A percentile compares a stretch with the other conserved stretches of the same genome.
Conservation (phyloP, 2,113 vertebrate species). For the Ochotona curzoniae region DNA sequence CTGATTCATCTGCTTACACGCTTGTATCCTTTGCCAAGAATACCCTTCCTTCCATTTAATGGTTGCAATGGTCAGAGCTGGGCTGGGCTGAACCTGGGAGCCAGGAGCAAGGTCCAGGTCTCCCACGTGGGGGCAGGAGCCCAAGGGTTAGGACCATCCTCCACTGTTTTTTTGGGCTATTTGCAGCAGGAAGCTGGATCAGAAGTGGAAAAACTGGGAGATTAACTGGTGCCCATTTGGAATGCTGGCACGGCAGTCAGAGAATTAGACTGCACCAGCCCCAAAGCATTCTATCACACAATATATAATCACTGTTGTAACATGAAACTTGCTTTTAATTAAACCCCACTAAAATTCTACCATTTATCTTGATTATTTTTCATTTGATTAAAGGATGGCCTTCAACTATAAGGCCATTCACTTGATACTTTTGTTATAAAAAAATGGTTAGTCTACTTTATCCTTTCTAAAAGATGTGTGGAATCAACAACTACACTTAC, state of each 20-base stretch:
- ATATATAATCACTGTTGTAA: neutral
- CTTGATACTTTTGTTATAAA: conserved; percentile 12
- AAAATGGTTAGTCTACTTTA: conserved; percentile 14
- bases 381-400: conserved; percentile 57
- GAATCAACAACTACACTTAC: neutral
- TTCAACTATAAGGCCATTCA: conserved; percentile 33
- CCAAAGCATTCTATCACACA: neutral
- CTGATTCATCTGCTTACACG: neutral
- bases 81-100: too few relatives aligned
- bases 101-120: too few relatives aligned
- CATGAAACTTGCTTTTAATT: conserved; percentile 23
- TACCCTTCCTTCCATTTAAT: neutral
- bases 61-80: too few relatives aligned
- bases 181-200: too few relatives aligned
- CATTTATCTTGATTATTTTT: conserved; percentile 48
- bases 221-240: too few relatives aligned
- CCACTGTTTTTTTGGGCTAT: too few relatives aligned
- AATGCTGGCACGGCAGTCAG: too few relatives aligned
- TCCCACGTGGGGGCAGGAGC: too few relatives aligned
- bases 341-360: conserved; percentile 8
- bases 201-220: too few relatives aligned
- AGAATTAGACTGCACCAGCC: too few relatives aligned
- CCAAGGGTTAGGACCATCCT: too few relatives aligned
- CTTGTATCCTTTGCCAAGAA: neutral
- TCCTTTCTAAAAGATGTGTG: conserved; percentile 55